Evolutionary conservation across 2,888 invertebrate genomes (phyloP), one percentile per base, ranked within the genome.

Genomic region (Drosophila fungiperda): DNA sequence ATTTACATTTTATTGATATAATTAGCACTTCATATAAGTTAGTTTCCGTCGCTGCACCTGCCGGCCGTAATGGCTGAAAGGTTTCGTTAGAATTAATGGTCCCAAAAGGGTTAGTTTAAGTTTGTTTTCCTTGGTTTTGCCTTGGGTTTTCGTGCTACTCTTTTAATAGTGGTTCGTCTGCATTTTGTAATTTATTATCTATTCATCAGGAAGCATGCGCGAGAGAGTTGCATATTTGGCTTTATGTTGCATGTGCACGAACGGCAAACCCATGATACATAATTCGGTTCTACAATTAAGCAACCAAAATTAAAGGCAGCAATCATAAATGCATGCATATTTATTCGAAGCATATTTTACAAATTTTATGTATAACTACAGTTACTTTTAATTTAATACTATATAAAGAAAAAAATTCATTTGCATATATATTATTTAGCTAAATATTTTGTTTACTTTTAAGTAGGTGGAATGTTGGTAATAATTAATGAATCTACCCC

Each of bases 131-230:
- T 40, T 7, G 32, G 12, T 11, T 20, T 49, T 26, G 8, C 1
- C 59, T n/a, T n/a, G 55, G 7, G 20, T 12, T 48, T 15, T 36
- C 36, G 29, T 48, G 68, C 55, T 65, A 48, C n/a, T 36, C 48
- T 63, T 69, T 80, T 84, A 89, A 87, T 82, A 84, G 72, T 76
- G 63, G 57, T 12, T 54, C 64, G 45, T 71, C 68, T 68, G 71
- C 67, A 62, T 78, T 73, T 49, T 68, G 32, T 77, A 49, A 76
- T 74, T 76, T 77, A 74, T 88, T 86, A 86, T 88, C 89, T 85
- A 83, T 86, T 72, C 87, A 88, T 85, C 86, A 64, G 38, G 59
- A 49, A 36, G 33, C 40, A n/a, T 38, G 17, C 42, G n/a, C 35
- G 49, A 59, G 53, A 74, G 85, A 81, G 90, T 69, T 81, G 58